Evolutionary conservation across 2,888 invertebrate genomes (phyloP), one percentile per base, ranked within the genome.

Genomic region (Argynnis bischoffii): DNA sequence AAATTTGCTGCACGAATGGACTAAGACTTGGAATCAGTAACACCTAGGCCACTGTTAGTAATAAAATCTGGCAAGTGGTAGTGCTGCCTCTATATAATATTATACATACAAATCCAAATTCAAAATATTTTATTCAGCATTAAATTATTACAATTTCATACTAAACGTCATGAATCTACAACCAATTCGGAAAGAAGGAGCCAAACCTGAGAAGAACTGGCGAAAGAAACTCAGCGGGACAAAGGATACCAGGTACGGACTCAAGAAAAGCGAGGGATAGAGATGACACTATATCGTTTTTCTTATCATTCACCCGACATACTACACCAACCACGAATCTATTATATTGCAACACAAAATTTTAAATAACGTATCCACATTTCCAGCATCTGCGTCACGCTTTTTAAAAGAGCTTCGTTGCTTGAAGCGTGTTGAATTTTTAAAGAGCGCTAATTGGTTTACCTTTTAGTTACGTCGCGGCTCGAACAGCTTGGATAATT

Each of bases 371-470:
- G 14, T 60, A 55, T 73, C 72, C 46, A 59, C 21, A 41, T 46
- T 59, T 21, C n/a, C 11, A 16, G 47, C 18, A 16, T 64, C 63
- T 31, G 26, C 21, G 63, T 67, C 47, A 47, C 67, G 35, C 35
- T 72, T 75, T 78, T 79, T 73, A 71, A 75, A 73, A 79, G 75
- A 74, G 76, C 77, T 78, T 78, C 72, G 73, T 65, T 64, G 66
- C 70, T 68, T 70, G 64, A 57, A 59, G 69, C 72, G 72, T 69
- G 67, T 72, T 74, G 77, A 80, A 80, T 78, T 78, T 79, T 81
- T 81, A 73, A 79, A 70, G 69, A 74, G 72, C 72, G 69, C 76
- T 82, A 81, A 81, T 81, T 82, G 81, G 78, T 82, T 78, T 77
- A 76, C 76, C 74, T 75, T 73, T 75, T 71, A 71, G 73, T 73